Percentiles rank a stretch among this genome's conserved stretches.
phyloP scores from a whole-genome alignment of 2,888 invertebrate species.

The Oligia fasciuncula region DNA sequence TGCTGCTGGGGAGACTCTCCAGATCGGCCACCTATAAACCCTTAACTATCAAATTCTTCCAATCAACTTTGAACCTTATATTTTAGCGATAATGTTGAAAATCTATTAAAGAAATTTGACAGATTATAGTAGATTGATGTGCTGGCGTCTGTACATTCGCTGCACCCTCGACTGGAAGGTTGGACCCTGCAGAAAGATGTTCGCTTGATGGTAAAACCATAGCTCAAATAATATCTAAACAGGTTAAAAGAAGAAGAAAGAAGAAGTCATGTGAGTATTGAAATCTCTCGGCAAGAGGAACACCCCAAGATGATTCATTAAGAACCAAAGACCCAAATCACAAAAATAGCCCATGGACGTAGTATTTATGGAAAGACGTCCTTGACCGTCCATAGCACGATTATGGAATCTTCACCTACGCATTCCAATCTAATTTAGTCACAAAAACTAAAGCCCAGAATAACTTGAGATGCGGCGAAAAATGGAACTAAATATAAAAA shows the following conservation, averaged over 20 bases:
- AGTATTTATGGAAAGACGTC: conserved; percentile 23
- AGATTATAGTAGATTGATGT: no score
- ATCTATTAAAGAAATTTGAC: no score
- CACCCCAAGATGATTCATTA: conserved; percentile 15
- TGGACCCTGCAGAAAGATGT: not conserved
- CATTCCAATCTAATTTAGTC: conserved; percentile 40
- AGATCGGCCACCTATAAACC: no score
- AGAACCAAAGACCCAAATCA: conserved; percentile 12
- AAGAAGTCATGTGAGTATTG: not conserved
- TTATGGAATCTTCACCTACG: conserved; percentile 20
- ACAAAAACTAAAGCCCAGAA: not conserved
- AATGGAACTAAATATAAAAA: not conserved
- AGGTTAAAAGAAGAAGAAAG: no score
- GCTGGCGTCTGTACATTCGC: not conserved
- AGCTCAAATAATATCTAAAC: no score
- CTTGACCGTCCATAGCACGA: conserved; percentile 31
- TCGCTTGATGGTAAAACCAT: not conserved
- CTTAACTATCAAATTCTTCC: no score
- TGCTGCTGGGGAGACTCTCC: no score
- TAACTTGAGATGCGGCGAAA: not conserved
- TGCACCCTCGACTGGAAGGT: not conserved
- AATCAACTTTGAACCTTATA: no score
- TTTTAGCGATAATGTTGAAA: no score
- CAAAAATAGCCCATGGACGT: conserved; percentile 17
- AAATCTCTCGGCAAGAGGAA: not conserved